phyloP scores from a whole-genome alignment of 2,888 invertebrate genomes.

The Xanthorhoe spadicearia region DNA sequence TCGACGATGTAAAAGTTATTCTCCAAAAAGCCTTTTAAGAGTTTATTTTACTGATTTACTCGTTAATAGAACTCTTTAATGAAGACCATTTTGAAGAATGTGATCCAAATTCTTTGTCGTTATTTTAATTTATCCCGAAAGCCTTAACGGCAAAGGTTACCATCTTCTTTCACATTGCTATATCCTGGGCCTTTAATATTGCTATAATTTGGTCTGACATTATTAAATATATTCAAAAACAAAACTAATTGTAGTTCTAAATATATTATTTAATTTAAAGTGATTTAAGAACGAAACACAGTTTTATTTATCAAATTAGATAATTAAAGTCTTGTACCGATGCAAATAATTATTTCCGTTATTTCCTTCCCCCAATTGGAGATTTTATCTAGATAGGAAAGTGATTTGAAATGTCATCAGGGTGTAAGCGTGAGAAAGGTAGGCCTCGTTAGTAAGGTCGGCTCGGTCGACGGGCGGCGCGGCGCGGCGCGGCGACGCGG shows the following conservation, averaged over 20 bases:
- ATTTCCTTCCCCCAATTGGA: neutral
- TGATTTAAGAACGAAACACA: neutral
- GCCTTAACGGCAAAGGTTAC: too few relatives aligned
- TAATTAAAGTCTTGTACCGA: neutral
- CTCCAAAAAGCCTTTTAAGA: conserved; percentile 10
- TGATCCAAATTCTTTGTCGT: neutral
- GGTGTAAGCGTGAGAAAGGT: conserved; percentile 46
- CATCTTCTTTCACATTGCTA: too few relatives aligned
- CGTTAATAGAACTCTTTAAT: conserved; percentile 1
- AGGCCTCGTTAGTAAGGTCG: neutral
- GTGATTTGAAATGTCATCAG: conserved; percentile 42
- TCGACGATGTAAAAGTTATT: conserved; percentile 6
- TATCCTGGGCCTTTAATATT: too few relatives aligned
- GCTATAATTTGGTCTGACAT: too few relatives aligned
- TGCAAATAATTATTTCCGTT: neutral
- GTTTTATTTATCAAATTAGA: neutral
- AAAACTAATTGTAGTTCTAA: too few relatives aligned
- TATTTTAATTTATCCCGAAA: too few relatives aligned
- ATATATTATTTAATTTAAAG: neutral
- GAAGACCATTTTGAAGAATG: neutral
- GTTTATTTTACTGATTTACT: conserved; percentile 3
- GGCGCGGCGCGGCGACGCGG: neutral
- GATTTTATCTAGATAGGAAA: conserved; percentile 19
- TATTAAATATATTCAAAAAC: too few relatives aligned
- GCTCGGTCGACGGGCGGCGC: neutral